A percentile compares a stretch with the other conserved stretches of the same genome.
phyloP scores from a whole-genome alignment of 2,888 invertebrate species.

The Eupsilia transversa region DNA sequence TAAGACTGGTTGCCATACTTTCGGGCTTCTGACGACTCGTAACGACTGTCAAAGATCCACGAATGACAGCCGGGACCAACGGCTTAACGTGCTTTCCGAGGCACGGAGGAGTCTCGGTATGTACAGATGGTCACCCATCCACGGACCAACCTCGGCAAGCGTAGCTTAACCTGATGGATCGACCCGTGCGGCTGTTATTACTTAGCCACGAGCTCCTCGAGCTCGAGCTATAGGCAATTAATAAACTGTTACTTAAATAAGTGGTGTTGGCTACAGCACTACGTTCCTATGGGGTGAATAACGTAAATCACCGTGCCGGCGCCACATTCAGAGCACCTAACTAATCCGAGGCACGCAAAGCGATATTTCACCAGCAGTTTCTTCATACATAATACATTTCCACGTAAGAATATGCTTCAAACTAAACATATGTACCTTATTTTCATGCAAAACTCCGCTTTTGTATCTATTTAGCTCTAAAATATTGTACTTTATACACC shows the following conservation, averaged over 20 bases:
- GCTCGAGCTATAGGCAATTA: too few relatives aligned
- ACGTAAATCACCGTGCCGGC: conserved; percentile 69
- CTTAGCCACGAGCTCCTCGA: too few relatives aligned
- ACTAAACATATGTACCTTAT: conserved; percentile 65
- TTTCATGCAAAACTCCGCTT: conserved; percentile 61
- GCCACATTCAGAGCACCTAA: conserved; percentile 73
- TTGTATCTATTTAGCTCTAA: conserved; percentile 33
- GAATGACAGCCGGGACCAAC: too few relatives aligned
- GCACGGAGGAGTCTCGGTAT: too few relatives aligned
- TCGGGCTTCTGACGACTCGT: too few relatives aligned
- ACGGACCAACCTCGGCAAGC: too few relatives aligned
- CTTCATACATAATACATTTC: conserved; percentile 76
- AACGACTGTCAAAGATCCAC: too few relatives aligned
- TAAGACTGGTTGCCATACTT: too few relatives aligned
- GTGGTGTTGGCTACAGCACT: conserved; percentile 42
- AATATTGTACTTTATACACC: conserved; percentile 29
- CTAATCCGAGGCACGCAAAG: conserved; percentile 83
- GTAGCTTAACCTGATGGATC: too few relatives aligned
- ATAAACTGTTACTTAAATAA: conserved; percentile 46
- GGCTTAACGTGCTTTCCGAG: too few relatives aligned
- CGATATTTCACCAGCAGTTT: conserved; percentile 80
- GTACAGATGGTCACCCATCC: too few relatives aligned
- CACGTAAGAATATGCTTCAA: conserved; percentile 71
- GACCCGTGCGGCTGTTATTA: too few relatives aligned
- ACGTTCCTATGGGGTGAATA: conserved; percentile 51